Evolutionary conservation across 2,797 vertebrate genomes (phyloP).

Genomic region (Neosilurus mollespiculum): DNA sequence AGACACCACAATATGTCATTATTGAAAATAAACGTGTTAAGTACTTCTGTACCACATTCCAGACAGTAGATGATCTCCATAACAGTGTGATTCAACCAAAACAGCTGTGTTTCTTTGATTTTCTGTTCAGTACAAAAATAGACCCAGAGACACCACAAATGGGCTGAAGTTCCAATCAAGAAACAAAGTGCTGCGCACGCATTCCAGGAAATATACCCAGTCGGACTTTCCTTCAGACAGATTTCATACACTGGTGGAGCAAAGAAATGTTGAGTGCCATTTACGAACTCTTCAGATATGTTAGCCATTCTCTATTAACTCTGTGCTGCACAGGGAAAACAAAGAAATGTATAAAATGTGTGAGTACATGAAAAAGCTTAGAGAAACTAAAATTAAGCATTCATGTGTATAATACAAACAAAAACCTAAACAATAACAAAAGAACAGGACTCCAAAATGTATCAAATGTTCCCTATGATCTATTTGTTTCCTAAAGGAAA

Average conservation of each 20-base stretch:
- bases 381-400: not conserved
- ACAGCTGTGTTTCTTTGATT: not conserved
- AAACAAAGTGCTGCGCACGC: not conserved
- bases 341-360: not conserved
- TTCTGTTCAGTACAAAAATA: not conserved
- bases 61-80: not conserved
- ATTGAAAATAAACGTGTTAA: not conserved
- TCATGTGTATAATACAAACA: not conserved
- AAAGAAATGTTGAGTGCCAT: too few relatives aligned
- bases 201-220: not conserved
- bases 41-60: not conserved
- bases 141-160: slow-evolving; percentile 21
- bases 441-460: not conserved
- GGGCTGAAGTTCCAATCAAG: not conserved
- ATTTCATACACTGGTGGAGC: rapidly evolving
- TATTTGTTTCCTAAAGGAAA: not conserved
- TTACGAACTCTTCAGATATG: not conserved
- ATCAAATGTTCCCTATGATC: not conserved
- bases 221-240: not conserved
- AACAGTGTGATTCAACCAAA: not conserved
- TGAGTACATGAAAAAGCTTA: not conserved
- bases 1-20: not conserved
- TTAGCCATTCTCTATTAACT: not conserved
- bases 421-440: not conserved
- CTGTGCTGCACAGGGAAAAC: not conserved